phyloP scores from a whole-genome alignment of 2,888 invertebrate genomes.

The Panzeria rudis region DNA sequence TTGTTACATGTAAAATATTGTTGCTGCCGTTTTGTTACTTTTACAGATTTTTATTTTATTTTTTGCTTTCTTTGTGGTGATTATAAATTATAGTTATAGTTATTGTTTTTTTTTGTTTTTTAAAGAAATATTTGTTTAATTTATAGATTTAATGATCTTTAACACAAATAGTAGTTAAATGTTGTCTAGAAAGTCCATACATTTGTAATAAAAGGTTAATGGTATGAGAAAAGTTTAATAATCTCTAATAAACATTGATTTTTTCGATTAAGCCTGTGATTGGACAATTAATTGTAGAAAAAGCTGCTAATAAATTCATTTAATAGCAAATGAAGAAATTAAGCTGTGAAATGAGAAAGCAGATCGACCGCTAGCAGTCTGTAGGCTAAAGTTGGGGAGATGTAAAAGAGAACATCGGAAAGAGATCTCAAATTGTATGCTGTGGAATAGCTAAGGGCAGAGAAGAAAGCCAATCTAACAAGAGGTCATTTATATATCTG shows the following conservation, averaged over 20 bases:
- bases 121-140: constrained; percentile 56
- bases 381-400: no score
- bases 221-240: constrained; percentile 46
- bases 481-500: no score
- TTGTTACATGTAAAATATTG: constrained; percentile 50
- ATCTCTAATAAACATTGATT: constrained; percentile 4
- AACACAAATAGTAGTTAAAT: constrained; percentile 47
- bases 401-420: no score
- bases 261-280: not conserved
- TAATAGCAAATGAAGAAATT: not conserved
- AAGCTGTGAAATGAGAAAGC: not conserved
- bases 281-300: not conserved
- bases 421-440: no score
- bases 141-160: constrained; percentile 64
- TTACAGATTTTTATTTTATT: constrained; percentile 20
- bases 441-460: no score
- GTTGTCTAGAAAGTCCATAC: constrained; percentile 39
- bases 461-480: no score
- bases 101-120: not conserved
- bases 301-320: not conserved
- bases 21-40: constrained; percentile 45
- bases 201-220: constrained; percentile 45
- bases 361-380: not conserved
- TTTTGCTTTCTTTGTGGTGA: constrained; percentile 44
- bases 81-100: constrained; percentile 62